A percentile compares a stretch with the other conserved stretches of the same genome.
Conservation (phyloP, 2,888 invertebrate species). For the Plagodis dolabraria region DNA sequence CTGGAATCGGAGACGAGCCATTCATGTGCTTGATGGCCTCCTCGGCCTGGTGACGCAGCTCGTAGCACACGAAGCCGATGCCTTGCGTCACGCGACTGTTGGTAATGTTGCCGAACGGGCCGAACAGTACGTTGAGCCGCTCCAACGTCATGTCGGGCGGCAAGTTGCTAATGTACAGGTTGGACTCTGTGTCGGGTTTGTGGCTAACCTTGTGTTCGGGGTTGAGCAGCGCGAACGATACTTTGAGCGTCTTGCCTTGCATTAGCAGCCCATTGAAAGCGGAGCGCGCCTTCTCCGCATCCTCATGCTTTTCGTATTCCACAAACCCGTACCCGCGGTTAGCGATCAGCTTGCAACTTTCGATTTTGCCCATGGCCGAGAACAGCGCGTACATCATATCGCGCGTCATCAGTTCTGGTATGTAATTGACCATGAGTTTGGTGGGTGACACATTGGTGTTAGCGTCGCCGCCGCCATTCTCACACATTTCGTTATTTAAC, state of each 20-base stretch:
- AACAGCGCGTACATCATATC: constrained; percentile 84
- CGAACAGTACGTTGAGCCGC: constrained; percentile 74
- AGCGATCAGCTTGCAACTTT: constrained; percentile 80
- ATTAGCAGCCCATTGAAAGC: constrained; percentile 82
- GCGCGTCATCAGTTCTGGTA: constrained; percentile 82
- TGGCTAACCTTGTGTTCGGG: constrained; percentile 81
- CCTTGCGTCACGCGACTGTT: constrained; percentile 82
- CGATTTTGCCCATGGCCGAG: constrained; percentile 82
- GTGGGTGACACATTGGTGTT: constrained; percentile 82
- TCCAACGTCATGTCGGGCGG: constrained; percentile 82
- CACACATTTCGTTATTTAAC: constrained; percentile 76
- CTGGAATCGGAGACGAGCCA: constrained; percentile 74
- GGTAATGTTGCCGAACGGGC: constrained; percentile 75
- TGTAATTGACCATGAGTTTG: constrained; percentile 85
- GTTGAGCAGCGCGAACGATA: constrained; percentile 81
- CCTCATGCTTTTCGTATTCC: constrained; percentile 81
- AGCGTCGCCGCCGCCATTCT: constrained; percentile 85
- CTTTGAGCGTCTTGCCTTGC: constrained; percentile 82
- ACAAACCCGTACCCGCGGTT: constrained; percentile 83
- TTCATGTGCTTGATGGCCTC: constrained; percentile 78
- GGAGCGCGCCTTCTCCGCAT: constrained; percentile 81
- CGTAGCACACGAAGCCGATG: constrained; percentile 81
- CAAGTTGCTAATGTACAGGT: constrained; percentile 81
- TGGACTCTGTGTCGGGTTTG: constrained; percentile 80
- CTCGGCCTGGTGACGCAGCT: constrained; percentile 75